These are phyloP conservation scores for Clostera curtula DNA, from an alignment of 2,888 invertebrate genomes.

Conservation along the genomic window DNA sequence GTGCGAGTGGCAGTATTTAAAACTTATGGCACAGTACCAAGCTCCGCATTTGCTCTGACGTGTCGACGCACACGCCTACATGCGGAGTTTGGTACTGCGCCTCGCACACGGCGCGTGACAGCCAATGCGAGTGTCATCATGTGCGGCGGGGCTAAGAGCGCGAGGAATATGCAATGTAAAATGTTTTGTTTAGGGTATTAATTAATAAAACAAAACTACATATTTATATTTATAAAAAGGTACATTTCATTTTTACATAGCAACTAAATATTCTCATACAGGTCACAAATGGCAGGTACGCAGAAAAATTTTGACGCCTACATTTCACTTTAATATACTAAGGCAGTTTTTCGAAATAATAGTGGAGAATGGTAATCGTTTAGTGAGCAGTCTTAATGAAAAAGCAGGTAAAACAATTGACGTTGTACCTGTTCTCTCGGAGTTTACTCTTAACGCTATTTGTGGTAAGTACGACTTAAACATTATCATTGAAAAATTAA, in stretches of 20 bases:
- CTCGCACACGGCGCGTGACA: too few relatives aligned
- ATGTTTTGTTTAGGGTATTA: too few relatives aligned
- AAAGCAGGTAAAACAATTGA: constrained; percentile 43
- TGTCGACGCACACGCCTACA: too few relatives aligned
- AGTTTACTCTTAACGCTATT: constrained; percentile 75
- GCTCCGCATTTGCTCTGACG: too few relatives aligned
- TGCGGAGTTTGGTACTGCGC: too few relatives aligned
- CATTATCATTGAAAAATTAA: too few relatives aligned
- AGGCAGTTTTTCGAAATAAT: constrained; percentile 54
- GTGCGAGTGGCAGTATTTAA: too few relatives aligned
- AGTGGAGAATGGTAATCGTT: constrained; percentile 52
- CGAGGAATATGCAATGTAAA: too few relatives aligned
- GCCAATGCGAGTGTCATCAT: too few relatives aligned
- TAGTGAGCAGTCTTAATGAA: constrained; percentile 40
- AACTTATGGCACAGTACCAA: too few relatives aligned
- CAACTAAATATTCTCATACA: constrained; percentile 18
- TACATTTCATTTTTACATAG: neutral
- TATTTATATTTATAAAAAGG: constrained; percentile 28
- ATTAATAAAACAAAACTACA: constrained; percentile 44
- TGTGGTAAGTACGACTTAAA: constrained; percentile 76
- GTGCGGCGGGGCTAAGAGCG: too few relatives aligned
- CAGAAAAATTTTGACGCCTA: constrained; percentile 77
- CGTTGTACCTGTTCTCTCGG: constrained; percentile 72
- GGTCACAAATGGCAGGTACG: constrained; percentile 76
- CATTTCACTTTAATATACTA: constrained; percentile 79